Evolutionary conservation across 2,797 vertebrate species (phyloP), one percentile per base, ranked within the genome.

Genomic region (Hozukius guyotensis): DNA sequence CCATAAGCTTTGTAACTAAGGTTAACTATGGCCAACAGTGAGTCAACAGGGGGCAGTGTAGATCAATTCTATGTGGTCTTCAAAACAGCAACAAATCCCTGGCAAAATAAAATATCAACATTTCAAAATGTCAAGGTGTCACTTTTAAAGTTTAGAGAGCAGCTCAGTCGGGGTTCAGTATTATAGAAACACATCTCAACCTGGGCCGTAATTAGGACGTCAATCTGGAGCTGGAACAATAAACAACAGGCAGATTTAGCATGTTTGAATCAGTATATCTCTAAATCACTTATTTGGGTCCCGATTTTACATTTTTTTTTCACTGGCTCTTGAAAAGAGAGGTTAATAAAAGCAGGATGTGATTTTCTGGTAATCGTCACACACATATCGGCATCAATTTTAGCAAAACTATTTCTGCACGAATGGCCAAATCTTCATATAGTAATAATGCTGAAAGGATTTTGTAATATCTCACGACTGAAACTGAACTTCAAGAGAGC

Each of bases 71-170:
- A 14, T 16, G 46, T 52, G 16, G 18, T 38, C 6, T 53, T 60
- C 20, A 36, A 5, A 81, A 46, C 25, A 6, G 6, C 14, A 61
- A 36, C 9, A 2, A 36, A 13, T n/a, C 46, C 11, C 12, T 14
- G 46, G 8, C 27, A 3, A 20, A 24, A 59, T 38, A 73, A 49
- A 62, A 49, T 3, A 78, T 12, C 11, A 79, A 66, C 38, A 59
- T 74, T 79, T 86, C 63, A 86, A 83, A 81, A 83, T 85, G 84
- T 82, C 82, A 86, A 64, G 52, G 57, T 63, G 20, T 74, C 72
- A 38, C 66, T 59, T 69, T 13, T 31, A 4, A 61, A 62, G 34
- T 22, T 32, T 53, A 46, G 9, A 75, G 18, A 56, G 64, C 42
- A 46, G 59, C 77, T 61, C 46, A 27, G 34, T 68, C 22, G 16